Base-by-base conservation (phyloP, 2,888 invertebrate genomes). In the Pelosia muscerda region DNA sequence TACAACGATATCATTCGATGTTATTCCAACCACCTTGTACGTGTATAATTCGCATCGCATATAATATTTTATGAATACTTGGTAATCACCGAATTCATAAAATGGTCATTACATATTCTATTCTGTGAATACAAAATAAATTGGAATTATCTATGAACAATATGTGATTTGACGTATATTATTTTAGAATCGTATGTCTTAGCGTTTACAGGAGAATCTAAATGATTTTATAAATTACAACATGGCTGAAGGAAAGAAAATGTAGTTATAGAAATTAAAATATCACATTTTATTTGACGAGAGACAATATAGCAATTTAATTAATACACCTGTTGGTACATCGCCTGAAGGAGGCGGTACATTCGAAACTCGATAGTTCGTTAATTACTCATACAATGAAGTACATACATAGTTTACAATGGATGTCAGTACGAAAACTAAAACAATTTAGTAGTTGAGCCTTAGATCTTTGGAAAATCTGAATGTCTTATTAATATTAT, bases 391-490 rank as follows among this genome's bases (percentile, higher is more conserved):
- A 63, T 31, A 55, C 31, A 55, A 42, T n/a, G 28, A 55, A 58
- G 63, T 65, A 62, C 66, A 72, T 65, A 62, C 66, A 72, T 65
- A 72, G 65, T 26, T 34, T 70, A 71, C 71, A 63, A 67, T 63
- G 53, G 70, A 84, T 84, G 84, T 59, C 84, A 84, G 84, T 84
- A 83, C 78, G 86, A 84, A 85, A 90, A 87, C 88, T 90, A 89
- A 89, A 89, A 88, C 86, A 90, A 90, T 91, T 92, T 86, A 89
- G 88, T 94, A 89, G 88, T 94, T 94, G 93, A 94, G 93, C 94
- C 88, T 88, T 93, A 90, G 86, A 90, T 95, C 93, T 94, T 94
- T 94, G 94, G 93, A 91, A 81, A 93, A 94, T 90, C 88, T 89
- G 90, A 92, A 89, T 87, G 88, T 89, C 92, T 92, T 92, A 93